Conservation (phyloP, 2,113 vertebrate genomes). For the Grus americana region DNA sequence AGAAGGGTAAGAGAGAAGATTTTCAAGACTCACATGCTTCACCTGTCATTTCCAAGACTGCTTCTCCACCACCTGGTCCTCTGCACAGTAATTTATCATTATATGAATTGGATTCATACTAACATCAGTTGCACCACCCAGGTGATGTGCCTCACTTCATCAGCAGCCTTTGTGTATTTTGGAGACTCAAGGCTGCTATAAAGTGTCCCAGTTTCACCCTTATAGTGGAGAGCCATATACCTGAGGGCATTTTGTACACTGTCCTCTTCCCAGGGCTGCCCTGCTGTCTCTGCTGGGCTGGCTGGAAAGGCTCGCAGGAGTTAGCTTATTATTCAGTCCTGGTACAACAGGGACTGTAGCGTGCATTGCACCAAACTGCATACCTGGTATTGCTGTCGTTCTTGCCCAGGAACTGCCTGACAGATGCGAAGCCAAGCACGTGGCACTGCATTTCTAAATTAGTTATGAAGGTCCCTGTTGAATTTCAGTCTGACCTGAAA, state of each 20-base stretch:
- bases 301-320: accelerated
- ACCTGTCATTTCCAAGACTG: not conserved
- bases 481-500: constrained; percentile 27
- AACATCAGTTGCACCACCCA: not conserved
- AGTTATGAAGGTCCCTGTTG: not conserved
- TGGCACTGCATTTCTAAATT: not conserved
- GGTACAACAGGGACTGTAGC: not conserved
- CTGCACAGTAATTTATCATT: not conserved
- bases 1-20: not conserved
- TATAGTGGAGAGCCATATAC: not conserved
- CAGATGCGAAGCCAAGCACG: not conserved
- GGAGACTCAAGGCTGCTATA: not conserved
- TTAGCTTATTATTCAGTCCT: not conserved
- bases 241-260: not conserved
- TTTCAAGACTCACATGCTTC: not conserved
- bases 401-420: not conserved
- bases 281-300: not conserved
- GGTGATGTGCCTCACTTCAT: not conserved
- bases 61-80: not conserved
- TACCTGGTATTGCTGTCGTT: not conserved
- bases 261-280: not conserved
- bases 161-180: not conserved
- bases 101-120: not conserved
- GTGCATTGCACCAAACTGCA: not conserved
- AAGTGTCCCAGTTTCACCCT: not conserved